Evolutionary conservation across 2,113 vertebrate species (phyloP).

Genomic region (Polyodon spathula): DNA sequence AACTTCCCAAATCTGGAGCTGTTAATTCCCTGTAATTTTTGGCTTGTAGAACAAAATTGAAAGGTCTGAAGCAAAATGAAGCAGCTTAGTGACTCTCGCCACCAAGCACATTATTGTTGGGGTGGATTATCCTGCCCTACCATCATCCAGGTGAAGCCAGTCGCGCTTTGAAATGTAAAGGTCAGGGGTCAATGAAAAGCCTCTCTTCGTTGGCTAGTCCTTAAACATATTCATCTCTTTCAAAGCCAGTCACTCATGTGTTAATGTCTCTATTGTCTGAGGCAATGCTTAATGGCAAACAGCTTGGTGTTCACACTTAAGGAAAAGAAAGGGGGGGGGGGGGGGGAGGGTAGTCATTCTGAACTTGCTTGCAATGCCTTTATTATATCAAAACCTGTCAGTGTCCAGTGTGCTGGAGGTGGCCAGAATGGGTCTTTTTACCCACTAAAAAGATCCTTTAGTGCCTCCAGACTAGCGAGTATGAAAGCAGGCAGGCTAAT

Average conservation of each 20-base stretch:
- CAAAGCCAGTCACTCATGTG: conserved; percentile 59
- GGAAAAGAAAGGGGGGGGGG: no score
- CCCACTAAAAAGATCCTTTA: conserved; percentile 9
- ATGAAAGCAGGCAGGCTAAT: conserved; percentile 38
- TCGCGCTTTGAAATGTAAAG: conserved; percentile 3
- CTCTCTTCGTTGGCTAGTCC: conserved; percentile 37
- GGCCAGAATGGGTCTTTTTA: conserved; percentile 15
- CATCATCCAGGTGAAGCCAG: conserved; percentile 14
- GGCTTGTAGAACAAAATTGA: background rate
- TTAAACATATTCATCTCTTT: conserved; percentile 31
- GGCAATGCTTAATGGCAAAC: conserved; percentile 52
- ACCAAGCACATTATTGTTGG: background rate
- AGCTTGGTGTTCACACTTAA: conserved; percentile 53
- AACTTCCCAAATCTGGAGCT: background rate
- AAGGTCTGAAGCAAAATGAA: background rate
- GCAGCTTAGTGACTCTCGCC: background rate
- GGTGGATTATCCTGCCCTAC: background rate
- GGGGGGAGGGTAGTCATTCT: conserved; percentile 11
- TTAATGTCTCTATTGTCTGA: conserved; percentile 61
- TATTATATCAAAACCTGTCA: conserved; percentile 5
- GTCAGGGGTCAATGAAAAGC: conserved; percentile 40
- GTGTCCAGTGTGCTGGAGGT: background rate
- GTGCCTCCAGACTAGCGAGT: background rate
- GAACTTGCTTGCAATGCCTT: conserved; percentile 1
- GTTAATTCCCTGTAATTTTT: background rate